Evolutionary conservation across 2,888 invertebrate genomes (phyloP), one percentile per base, ranked within the genome.

Genomic region (Criorhina ranunculi): DNA sequence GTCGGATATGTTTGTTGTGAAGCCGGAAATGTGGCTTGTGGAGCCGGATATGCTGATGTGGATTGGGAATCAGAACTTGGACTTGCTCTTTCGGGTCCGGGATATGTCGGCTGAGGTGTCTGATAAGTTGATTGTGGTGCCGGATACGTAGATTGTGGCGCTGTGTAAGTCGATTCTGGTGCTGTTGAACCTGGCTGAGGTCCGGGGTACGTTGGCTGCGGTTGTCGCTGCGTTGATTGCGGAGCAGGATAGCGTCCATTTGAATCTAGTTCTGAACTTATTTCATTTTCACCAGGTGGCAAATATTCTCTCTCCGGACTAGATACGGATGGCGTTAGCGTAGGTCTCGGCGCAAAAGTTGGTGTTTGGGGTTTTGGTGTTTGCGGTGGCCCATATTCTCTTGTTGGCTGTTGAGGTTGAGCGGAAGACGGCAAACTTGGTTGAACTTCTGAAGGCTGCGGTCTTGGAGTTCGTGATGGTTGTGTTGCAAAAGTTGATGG

Each of bases 81-180:
- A 4, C 24, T 24, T 4, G 24, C 24, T 24, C 24, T 1, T 1
- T 4, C 4, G 24, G 24, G 24, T 3, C 2, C 24, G 1, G 85
- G 87, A 75, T 79, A 59, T 29, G 82, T 72, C 1, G 81, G 17
- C 57, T 88, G 87, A 3, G 6, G 87, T 81, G 0, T 88, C 62
- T 88, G 73, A 49, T 44, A 86, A 9, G 88, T 87, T 5, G 86
- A 87, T 5, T 88, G 86, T 0, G 88, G 88, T 2, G 49, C 29
- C 0, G 79, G 87, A 33, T 86, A 86, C 7, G 80, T 62, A 37
- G 87, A 76, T 17, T 66, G 55, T 5, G 59, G 37, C 2, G 53
- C 49, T 24, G 60, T 73, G 66, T 33, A 17, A 51, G 76, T 82
- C 64, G 5, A 53, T 64, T 49, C 12, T n/a, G 67, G 59, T 1